Evolutionary conservation across 2,113 vertebrate species (phyloP), one percentile per base, ranked within the genome.

Genomic region (Nyctibius bracteatus): DNA sequence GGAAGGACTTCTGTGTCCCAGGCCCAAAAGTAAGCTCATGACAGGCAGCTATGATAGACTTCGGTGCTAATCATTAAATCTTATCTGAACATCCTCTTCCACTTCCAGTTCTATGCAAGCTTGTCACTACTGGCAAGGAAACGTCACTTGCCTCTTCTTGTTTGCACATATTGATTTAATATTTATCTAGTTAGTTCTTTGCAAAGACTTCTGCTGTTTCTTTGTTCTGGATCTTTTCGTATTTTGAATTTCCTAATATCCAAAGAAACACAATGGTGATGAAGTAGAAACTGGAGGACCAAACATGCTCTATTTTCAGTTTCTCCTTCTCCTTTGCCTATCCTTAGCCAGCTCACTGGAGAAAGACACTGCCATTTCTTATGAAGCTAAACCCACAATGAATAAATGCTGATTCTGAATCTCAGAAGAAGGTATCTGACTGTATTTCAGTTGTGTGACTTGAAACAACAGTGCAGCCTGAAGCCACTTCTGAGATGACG

Each of bases 11-110:
- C 27, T 27, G 35, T 73, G 23, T 44, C 35, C 41, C 30, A 62
- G 6, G 24, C 3, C 9, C 39, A 47, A 66, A 55, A 55, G 12
- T n/a, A 71, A 81, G 20, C 7, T 77, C 39, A 43, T 0, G 0
- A 62, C 17, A 82, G 35, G 41, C 8, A 30, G 27, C 31, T 71
- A 8, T 8, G 8, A 30, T 13, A n/a, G 39, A 17, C 23, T 43
- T 44, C 0, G 0, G 12, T 58, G 24, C 3, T 46, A 63, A 85
- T 58, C 13, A 27, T 61, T 22, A 78, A 78, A 72, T n/a, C 16
- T 8, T 21, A 25, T 4, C n/a, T 11, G 27, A 77, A 43, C 3
- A 61, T 39, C n/a, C 51, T 46, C 12, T 78, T 71, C 51, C 22
- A n/a, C 37, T 54, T 49, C 77, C 27, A 27, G 16, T 37, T 65